phyloP scores from a whole-genome alignment of 2,797 vertebrate genomes.

The Clamator glandarius region DNA sequence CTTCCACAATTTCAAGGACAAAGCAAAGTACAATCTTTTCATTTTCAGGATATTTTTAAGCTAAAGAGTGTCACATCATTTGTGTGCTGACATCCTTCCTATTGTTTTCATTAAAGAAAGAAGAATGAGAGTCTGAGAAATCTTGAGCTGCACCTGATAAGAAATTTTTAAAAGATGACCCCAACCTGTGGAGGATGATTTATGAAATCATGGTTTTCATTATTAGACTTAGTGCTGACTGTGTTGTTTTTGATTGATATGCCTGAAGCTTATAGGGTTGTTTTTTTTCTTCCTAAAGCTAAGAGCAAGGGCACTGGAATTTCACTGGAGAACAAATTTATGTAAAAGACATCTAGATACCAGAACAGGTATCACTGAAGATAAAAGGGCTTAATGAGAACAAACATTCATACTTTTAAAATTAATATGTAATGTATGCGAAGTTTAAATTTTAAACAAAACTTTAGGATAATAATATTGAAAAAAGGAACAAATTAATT shows the following conservation, averaged over 20 bases:
- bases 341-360: slow-evolving; percentile 45
- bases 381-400: background rate
- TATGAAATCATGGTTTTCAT: slow-evolving; percentile 92
- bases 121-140: slow-evolving; percentile 72
- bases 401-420: background rate
- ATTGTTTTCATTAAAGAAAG: slow-evolving; percentile 81
- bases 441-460: background rate
- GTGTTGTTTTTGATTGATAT: slow-evolving; percentile 87
- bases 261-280: slow-evolving; percentile 41
- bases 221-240: slow-evolving; percentile 92
- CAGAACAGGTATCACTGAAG: background rate
- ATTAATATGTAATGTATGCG: background rate
- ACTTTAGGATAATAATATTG: background rate
- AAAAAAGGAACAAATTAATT: background rate
- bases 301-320: slow-evolving; percentile 73
- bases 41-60: slow-evolving; percentile 59
- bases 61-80: slow-evolving; percentile 72
- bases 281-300: slow-evolving; percentile 51
- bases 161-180: slow-evolving; percentile 89
- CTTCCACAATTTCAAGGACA: slow-evolving; percentile 73
- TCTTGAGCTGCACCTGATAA: slow-evolving; percentile 81
- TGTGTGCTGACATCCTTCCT: slow-evolving; percentile 75
- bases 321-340: slow-evolving; percentile 62
- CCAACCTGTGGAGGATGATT: slow-evolving; percentile 89
- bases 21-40: slow-evolving; percentile 21